Percentiles rank a stretch among this genome's conserved stretches.
Evolutionary conservation across 53 echinoderm and acorn worm species (phyloP).

Genomic region (Astropecten irregularis): DNA sequence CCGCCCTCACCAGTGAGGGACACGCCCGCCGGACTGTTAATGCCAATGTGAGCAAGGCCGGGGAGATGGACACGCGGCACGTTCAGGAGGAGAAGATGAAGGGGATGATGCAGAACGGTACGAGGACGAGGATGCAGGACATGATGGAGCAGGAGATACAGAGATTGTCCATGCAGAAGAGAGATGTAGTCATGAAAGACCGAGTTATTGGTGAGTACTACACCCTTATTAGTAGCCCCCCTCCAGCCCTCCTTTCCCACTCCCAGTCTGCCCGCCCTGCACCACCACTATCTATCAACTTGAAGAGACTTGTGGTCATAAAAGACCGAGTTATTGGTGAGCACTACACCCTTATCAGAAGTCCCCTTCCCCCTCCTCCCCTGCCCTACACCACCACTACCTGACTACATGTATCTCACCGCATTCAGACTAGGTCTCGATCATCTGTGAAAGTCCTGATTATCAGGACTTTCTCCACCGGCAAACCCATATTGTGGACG

Average conservation of each 20-base stretch:
- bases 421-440: no score
- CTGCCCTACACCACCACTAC: no score
- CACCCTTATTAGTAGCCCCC: no score
- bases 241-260: no score
- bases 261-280: no score
- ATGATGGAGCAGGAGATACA: slow-evolving; percentile 82
- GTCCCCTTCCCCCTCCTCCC: no score
- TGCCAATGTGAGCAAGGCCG: slow-evolving; percentile 13
- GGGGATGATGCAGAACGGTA: neutral
- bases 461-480: no score
- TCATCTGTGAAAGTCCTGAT: no score
- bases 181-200: slow-evolving; percentile 83
- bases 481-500: no score
- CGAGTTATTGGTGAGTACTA: slow-evolving; percentile 57
- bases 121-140: neutral
- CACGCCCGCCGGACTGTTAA: slow-evolving; percentile 16
- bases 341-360: no score
- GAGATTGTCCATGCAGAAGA: slow-evolving; percentile 73
- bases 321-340: slow-evolving; percentile 71
- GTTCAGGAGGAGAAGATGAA: slow-evolving; percentile 3
- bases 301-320: slow-evolving; percentile 80
- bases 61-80: neutral
- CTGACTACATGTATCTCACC: no score
- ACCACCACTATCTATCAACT: no score
- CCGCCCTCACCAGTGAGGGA: slow-evolving; percentile 1